These are phyloP conservation scores for Zaprionus vittiger DNA, from an alignment of 1,140 invertebrate species.

Conservation along the genomic window DNA sequence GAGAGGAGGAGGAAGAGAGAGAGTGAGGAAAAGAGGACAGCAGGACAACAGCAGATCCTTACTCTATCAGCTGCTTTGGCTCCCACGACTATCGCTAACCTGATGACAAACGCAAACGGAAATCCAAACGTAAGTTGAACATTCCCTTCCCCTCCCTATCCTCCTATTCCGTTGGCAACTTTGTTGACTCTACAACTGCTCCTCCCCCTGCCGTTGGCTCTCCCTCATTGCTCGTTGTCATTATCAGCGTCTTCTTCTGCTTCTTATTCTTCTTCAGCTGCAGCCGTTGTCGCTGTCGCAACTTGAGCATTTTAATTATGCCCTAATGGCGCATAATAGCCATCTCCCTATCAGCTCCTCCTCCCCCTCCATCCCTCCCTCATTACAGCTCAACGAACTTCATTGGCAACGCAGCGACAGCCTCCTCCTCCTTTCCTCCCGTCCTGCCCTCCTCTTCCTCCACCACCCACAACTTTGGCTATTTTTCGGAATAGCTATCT, in stretches of 20 bases:
- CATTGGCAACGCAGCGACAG: slow-evolving; percentile 43
- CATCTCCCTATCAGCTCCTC: slow-evolving; percentile 30
- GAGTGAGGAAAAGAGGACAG: neutral
- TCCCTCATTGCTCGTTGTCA: neutral
- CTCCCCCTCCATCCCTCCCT: slow-evolving; percentile 7
- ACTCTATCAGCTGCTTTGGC: slow-evolving; percentile 29
- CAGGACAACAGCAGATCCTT: neutral
- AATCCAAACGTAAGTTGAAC: slow-evolving; percentile 20
- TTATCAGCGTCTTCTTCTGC: slow-evolving; percentile 35
- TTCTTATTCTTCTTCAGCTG: neutral
- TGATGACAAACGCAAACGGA: slow-evolving; percentile 34
- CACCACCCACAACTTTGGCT: slow-evolving; percentile 50
- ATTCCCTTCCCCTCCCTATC: neutral
- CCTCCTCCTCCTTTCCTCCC: neutral
- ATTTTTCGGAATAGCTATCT: slow-evolving; percentile 61
- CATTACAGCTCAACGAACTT: slow-evolving; percentile 50
- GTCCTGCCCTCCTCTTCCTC: neutral
- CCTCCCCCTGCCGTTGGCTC: neutral
- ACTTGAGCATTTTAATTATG: slow-evolving; percentile 83
- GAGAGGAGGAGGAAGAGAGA: neutral
- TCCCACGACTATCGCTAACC: slow-evolving; percentile 26
- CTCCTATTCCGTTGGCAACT: neutral
- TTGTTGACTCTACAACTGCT: neutral
- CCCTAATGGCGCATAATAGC: slow-evolving; percentile 83
- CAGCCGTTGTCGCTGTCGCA: slow-evolving; percentile 32